These are phyloP conservation scores for Micromys minutus DNA, from an alignment of 2,113 vertebrate genomes.

Conservation along the genomic window DNA sequence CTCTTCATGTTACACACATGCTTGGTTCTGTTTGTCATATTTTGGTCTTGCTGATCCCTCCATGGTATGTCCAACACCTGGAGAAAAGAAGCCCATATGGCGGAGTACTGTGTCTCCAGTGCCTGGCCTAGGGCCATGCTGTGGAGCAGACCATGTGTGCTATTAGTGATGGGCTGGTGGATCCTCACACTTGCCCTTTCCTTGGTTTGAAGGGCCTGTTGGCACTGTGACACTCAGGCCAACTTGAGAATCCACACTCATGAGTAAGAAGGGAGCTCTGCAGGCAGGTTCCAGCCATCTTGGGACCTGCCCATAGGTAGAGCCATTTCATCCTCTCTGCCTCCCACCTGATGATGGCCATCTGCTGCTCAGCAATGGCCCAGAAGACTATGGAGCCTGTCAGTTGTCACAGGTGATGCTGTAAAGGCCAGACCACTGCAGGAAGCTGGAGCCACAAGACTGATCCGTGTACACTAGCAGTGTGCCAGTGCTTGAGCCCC, in stretches of 20 bases:
- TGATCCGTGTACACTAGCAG: background rate
- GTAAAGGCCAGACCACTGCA: background rate
- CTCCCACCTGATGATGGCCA: background rate
- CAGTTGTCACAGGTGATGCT: background rate
- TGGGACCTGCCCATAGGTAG: background rate
- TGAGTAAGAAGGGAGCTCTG: background rate
- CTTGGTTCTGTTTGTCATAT: background rate
- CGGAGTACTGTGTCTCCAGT: background rate
- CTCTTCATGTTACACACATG: background rate
- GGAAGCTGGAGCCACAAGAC: background rate
- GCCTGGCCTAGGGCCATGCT: background rate
- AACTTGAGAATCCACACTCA: background rate
- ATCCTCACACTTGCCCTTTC: background rate
- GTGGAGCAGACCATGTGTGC: background rate
- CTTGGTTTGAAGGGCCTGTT: background rate
- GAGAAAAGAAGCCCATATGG: background rate
- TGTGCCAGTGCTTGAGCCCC: background rate
- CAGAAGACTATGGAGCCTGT: background rate
- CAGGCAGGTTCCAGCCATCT: background rate
- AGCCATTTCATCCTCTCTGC: too few relatives aligned
- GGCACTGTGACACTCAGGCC: fast-evolving
- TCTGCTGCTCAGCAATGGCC: background rate
- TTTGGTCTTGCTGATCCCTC: background rate
- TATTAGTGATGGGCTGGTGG: too few relatives aligned
- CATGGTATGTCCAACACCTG: background rate